phyloP scores from a whole-genome alignment of 2,113 vertebrate genomes.

The Lepisosteus oculatus region DNA sequence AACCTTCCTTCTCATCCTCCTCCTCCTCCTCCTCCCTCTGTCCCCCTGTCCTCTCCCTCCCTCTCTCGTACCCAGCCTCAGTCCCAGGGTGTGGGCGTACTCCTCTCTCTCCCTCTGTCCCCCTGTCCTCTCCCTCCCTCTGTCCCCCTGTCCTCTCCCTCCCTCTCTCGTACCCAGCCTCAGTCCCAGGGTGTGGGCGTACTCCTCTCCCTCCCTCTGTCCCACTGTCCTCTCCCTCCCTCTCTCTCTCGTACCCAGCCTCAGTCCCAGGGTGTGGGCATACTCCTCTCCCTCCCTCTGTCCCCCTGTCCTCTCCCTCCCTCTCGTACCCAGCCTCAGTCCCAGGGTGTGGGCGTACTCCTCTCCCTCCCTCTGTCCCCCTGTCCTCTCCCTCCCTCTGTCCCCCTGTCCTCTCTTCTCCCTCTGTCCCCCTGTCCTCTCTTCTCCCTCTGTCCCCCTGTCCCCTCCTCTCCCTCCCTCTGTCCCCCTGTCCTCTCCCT shows the following conservation, averaged over 20 bases:
- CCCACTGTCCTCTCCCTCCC: neutral
- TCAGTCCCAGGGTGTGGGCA: no score
- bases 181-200: slow-evolving; percentile 57
- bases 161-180: slow-evolving; percentile 47
- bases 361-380: slow-evolving; percentile 34
- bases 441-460: neutral
- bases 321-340: slow-evolving; percentile 56
- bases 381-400: neutral
- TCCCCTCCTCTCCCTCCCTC: no score
- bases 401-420: no score
- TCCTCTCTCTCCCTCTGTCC: no score
- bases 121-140: no score
- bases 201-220: slow-evolving; percentile 51
- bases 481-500: no score
- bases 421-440: no score
- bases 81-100: no score
- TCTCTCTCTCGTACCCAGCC: neutral
- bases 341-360: slow-evolving; percentile 63
- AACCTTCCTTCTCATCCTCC: no score
- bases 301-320: no score
- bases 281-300: no score
- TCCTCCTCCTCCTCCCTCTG: no score
- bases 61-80: neutral
- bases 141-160: neutral
- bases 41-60: neutral